phyloP scores from a whole-genome alignment of 1,140 invertebrate species.

The Listronotus oregonensis region DNA sequence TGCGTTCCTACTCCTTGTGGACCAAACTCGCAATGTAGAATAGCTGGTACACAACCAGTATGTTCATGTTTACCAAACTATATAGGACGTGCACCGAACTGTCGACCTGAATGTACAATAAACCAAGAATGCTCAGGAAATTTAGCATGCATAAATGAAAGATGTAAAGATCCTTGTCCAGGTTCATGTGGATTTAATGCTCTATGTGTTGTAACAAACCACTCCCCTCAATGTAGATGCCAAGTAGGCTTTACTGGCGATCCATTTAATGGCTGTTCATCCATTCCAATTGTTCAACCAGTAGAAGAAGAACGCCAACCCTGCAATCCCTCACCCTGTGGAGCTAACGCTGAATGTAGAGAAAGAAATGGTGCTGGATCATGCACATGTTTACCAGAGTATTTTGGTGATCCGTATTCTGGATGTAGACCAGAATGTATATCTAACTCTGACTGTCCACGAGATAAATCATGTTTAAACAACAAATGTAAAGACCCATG shows the following conservation, averaged over 20 bases:
- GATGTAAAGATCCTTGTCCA: constrained; percentile 77
- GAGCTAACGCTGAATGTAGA: constrained; percentile 73
- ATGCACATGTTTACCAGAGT: constrained; percentile 75
- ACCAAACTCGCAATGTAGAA: constrained; percentile 76
- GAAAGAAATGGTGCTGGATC: constrained; percentile 66
- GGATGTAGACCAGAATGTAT: constrained; percentile 75
- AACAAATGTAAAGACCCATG: constrained; percentile 74
- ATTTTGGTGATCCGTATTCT: constrained; percentile 72
- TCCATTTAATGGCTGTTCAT: constrained; percentile 71
- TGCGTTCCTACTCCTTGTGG: constrained; percentile 82
- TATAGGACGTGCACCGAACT: constrained; percentile 75
- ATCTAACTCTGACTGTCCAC: constrained; percentile 71
- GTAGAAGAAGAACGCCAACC: constrained; percentile 55
- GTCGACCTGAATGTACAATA: constrained; percentile 77
- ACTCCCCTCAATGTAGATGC: constrained; percentile 77
- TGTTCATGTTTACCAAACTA: constrained; percentile 76
- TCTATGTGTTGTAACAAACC: constrained; percentile 71
- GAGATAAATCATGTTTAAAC: constrained; percentile 68
- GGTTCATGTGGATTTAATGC: constrained; percentile 76
- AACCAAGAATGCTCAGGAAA: constrained; percentile 76
- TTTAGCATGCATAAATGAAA: constrained; percentile 74
- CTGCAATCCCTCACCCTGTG: constrained; percentile 72
- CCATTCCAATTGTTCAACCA: constrained; percentile 34
- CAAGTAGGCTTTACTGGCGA: constrained; percentile 73
- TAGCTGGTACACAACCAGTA: constrained; percentile 69